Base-by-base conservation (phyloP, 2,113 vertebrate genomes). In the Ammodytes marinus region DNA sequence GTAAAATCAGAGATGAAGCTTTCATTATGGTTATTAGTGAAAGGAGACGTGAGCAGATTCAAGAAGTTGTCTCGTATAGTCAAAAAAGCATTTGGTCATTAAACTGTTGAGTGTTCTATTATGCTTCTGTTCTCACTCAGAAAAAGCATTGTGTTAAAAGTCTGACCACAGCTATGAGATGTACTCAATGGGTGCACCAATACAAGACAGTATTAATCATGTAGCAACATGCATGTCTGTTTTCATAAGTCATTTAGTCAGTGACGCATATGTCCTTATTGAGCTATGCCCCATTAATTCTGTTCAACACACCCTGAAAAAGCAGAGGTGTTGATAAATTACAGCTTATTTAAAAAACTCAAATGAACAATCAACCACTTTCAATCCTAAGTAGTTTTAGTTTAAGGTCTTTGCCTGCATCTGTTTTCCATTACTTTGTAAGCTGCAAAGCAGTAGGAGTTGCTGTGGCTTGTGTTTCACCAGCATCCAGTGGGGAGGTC, bases 391-490 rank as follows among this genome's bases (percentile, higher is more conserved):
- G 17, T 52, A 12, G 60, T 76, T 84, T 27, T 27, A 27, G 27
- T 27, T 27, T 27, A 27, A 27, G 27, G 27, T 27, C 27, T 74
- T 19, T 14, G 9, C 43, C n/a, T 70, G 77, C 87, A 89, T 87
- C 78, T 88, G 93, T 60, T 90, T 69, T 63, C 35, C 71, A 89
- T 90, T 75, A 81, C 0, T 0, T 43, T 53, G 43, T 8, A 27
- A 37, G 46, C 69, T 54, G 75, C 73, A 46, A 4, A 76, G 79
- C 70, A 8, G 63, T 27, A 46, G 60, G 61, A 69, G 46, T 55
- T 3, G 35, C 59, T 17, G 3, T 17, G 69, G 71, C 50, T 83
- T 43, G 70, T 64, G 82, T 83, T 82, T 80, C 76, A 66, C 47
- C 55, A 77, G 52, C 69, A 52, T 71, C 61, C 73, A 69, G 55